phyloP scores from a whole-genome alignment of 2,888 invertebrate species.

The Mythimna loreyi region DNA sequence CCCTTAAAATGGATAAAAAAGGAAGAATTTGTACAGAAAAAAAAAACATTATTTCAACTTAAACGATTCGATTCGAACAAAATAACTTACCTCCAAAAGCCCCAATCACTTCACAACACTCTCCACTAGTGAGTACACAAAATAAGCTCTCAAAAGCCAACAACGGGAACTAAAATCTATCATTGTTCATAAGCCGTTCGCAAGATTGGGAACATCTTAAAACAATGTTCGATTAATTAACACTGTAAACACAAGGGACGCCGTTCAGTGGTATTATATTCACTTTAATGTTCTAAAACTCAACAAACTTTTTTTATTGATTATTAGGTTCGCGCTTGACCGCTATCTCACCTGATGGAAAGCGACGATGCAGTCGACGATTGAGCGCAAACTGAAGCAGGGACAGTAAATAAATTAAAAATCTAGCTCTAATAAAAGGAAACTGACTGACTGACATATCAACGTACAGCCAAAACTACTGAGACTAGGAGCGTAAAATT shows the following conservation, averaged over 20 bases:
- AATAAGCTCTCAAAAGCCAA: neutral
- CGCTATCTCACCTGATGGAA: too few species aligned
- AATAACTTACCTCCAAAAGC: neutral
- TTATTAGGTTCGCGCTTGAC: too few species aligned
- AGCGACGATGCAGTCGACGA: too few species aligned
- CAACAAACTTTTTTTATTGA: too few species aligned
- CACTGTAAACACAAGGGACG: slow-evolving; percentile 37
- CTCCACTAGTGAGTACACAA: neutral
- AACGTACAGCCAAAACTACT: too few species aligned
- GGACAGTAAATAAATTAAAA: too few species aligned
- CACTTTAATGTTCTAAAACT: slow-evolving; percentile 29
- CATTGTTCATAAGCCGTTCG: slow-evolving; percentile 21
- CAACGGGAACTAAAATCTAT: slow-evolving; percentile 11
- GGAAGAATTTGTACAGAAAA: too few species aligned
- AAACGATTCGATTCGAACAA: neutral
- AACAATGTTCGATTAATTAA: slow-evolving; percentile 61
- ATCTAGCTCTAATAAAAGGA: too few species aligned
- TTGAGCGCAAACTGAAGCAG: neutral
- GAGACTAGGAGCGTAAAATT: too few species aligned
- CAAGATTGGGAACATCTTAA: slow-evolving; percentile 35
- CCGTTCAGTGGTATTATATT: slow-evolving; percentile 33
- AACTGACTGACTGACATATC: too few species aligned
- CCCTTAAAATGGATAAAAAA: too few species aligned
- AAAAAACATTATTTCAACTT: too few species aligned
- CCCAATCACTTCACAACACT: neutral